Base-by-base conservation (phyloP, 2,888 invertebrate species). In the Lasioglossum calceatum region DNA sequence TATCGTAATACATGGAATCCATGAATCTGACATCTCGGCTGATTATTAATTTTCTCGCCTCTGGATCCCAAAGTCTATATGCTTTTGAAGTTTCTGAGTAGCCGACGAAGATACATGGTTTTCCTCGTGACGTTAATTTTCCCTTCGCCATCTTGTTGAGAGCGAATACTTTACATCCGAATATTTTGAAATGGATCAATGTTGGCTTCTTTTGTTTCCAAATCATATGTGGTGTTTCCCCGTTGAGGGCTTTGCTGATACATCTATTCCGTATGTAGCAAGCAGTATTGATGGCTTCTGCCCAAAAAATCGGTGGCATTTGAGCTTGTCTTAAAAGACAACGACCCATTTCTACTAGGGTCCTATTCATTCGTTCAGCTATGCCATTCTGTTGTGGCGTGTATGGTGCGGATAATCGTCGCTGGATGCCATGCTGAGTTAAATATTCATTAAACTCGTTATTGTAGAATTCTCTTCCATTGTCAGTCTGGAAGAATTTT, bases 21-120 rank as follows among this genome's bases (percentile, higher is more conserved):
- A 76, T 19, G 27, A 81, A 81, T 16, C 14, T 73, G 0, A 76
- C 76, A 32, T 81, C 76, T 10, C 76, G 70, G 50, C 81, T 76
- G 16, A 32, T 12, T 50, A 81, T 71, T 2, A 58, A 19, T n/a
- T 76, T 75, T 44, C 27, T 23, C n/a, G 39, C 3, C 12, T 72
- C 71, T n/a, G 32, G 64, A 14, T 64, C 64, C 64, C 64, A 64
- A 1, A 64, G 16, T 64, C 64, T 64, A 32, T 64, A 64, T 3
- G 64, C 64, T 16, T 64, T 64, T 16, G 64, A 64, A 12, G 1
- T 16, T 14, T 32, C 0, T 64, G 61, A 64, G 0, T 64, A 64
- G 2, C 44, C 44, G 14, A 44, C 4, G 0, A 44, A 44, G 4
- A 44, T 4, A 3, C 44, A 44, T 14, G 12, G 12, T 14, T 2